A percentile compares a stretch with the other conserved stretches of the same genome.
Evolutionary conservation across 1,140 invertebrate genomes (phyloP).

Genomic region (Arctopsyche grandis): DNA sequence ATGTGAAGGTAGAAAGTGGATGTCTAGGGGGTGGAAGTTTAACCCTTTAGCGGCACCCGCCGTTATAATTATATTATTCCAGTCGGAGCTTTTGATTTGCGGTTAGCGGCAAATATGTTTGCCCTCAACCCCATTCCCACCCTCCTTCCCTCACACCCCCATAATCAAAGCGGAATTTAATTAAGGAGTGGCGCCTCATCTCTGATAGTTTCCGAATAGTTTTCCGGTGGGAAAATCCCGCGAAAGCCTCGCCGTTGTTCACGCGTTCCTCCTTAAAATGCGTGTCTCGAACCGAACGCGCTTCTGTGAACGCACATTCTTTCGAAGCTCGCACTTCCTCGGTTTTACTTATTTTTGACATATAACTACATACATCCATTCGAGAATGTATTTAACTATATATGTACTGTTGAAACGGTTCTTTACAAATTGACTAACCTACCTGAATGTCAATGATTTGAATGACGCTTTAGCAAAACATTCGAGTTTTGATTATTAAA

Average conservation of each 20-base stretch:
- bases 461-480: too few species aligned
- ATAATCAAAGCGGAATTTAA: slow-evolving; percentile 22
- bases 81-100: slow-evolving; percentile 23
- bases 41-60: neutral
- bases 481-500: too few species aligned
- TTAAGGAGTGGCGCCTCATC: slow-evolving; percentile 24
- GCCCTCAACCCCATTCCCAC: neutral
- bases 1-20: neutral
- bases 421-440: too few species aligned
- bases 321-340: too few species aligned
- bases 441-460: too few species aligned
- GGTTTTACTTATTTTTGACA: too few species aligned
- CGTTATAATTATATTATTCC: slow-evolving; percentile 16
- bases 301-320: too few species aligned
- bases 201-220: slow-evolving; percentile 24
- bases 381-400: too few species aligned
- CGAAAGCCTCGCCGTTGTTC: neutral
- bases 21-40: neutral
- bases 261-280: neutral
- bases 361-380: too few species aligned
- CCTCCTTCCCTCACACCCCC: neutral
- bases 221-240: neutral
- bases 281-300: neutral
- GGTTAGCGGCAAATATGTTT: slow-evolving; percentile 4
- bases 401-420: too few species aligned